Conservation (phyloP, 2,797 vertebrate genomes). For the Catostomus latipinnis region DNA sequence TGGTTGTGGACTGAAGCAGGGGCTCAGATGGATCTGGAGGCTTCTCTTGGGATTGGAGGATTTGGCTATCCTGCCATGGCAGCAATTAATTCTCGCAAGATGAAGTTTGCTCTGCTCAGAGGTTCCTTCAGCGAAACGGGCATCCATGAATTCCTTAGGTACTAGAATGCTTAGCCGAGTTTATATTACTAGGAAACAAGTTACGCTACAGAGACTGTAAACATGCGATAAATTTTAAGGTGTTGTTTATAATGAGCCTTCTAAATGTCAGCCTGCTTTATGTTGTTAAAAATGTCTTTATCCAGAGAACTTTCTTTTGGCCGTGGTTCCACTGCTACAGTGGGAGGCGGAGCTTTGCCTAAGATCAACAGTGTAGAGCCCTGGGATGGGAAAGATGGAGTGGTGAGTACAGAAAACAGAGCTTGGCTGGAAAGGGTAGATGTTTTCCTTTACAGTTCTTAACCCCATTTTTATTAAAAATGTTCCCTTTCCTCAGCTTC, state of each 20-base stretch:
- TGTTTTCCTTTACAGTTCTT: not conserved
- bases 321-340: conserved; percentile 89
- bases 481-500: conserved; percentile 79
- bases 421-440: not conserved
- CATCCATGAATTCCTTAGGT: conserved; percentile 98
- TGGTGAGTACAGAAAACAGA: conserved; percentile 78
- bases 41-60: conserved; percentile 90
- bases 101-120: conserved; percentile 94
- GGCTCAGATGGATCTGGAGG: conserved; percentile 89
- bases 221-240: not conserved
- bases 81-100: conserved; percentile 92
- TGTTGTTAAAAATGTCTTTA: conserved; percentile 9
- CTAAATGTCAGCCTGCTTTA: conserved; percentile 27
- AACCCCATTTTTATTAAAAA: not conserved
- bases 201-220: conserved; percentile 1
- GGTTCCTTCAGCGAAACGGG: conserved; percentile 97
- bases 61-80: conserved; percentile 98
- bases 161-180: not conserved
- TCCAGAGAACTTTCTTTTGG: conserved; percentile 92
- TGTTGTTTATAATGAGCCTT: conserved; percentile 33
- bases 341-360: conserved; percentile 87
- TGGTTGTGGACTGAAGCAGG: conserved; percentile 97
- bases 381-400: conserved; percentile 95
- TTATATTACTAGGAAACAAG: conserved; percentile 28
- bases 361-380: conserved; percentile 84